Base-by-base conservation (phyloP, 2,888 invertebrate species). In the Drosophila recens region DNA sequence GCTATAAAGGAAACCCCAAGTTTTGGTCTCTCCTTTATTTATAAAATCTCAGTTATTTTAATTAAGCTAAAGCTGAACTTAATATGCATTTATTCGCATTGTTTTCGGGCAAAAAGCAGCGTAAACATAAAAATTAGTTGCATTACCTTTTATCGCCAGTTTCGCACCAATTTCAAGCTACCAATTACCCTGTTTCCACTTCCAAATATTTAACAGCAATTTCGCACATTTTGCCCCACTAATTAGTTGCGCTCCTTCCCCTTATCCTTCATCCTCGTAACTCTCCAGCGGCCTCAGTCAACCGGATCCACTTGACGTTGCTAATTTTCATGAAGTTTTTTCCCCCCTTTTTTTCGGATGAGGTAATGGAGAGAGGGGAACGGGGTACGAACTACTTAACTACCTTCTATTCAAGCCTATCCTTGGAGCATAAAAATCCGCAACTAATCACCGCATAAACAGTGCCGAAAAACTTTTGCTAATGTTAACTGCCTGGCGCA, bases 391-490 rank as follows among this genome's bases (percentile, higher is more conserved):
- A 54, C 71, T 78, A 45, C 63, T 70, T 78, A 72, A 70, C 68
- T 62, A 64, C 56, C 74, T 51, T 45, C 49, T 36, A 70, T 74
- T 78, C 59, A 53, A 54, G 72, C 63, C 53, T 54, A 78, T 78
- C 52, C 63, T 61, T 54, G 57, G 59, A 69, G 63, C 72, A 75
- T 78, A 80, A 78, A 80, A 80, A 80, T 80, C 75, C 70, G 45
- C 63, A 75, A 80, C 80, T 80, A 82, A 84, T 82, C 73, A 75
- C 75, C 67, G 79, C 73, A 79, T 79, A 79, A 79, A 79, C 67
- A 72, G 57, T 69, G 75, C 53, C 76, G 42, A 77, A 79, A 78
- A 80, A 80, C 72, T 81, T 81, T 78, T 51, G 20, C 68, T 65
- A 66, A 77, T 75, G 69, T 64, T 68, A 70, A 70, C 73, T 64